These are phyloP conservation scores for Caradrina kadenii DNA, from an alignment of 2,888 invertebrate species.

Conservation along the genomic window DNA sequence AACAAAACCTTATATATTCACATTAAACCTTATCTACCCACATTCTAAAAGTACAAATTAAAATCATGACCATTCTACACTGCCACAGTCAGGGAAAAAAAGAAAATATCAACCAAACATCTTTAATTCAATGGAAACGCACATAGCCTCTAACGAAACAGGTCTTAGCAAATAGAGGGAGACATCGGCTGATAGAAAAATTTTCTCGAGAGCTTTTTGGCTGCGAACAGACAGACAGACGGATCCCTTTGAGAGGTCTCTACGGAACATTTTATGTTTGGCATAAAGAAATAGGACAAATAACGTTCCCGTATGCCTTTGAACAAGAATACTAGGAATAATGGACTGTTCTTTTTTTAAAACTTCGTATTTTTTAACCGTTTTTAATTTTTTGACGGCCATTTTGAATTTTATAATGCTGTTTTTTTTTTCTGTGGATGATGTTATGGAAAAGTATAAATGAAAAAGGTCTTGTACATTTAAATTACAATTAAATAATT, in stretches of 20 bases:
- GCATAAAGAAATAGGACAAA: conserved; percentile 64
- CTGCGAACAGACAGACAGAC: conserved; percentile 76
- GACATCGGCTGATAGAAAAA: conserved; percentile 88
- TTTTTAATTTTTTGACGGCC: background rate
- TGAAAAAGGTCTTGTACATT: too few species aligned
- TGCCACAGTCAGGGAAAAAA: too few species aligned
- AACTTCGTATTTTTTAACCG: conserved; percentile 11
- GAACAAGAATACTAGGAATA: conserved; percentile 31
- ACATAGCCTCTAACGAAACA: conserved; percentile 86
- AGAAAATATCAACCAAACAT: background rate
- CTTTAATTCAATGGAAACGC: conserved; percentile 74
- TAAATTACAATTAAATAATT: too few species aligned
- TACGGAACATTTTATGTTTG: conserved; percentile 66
- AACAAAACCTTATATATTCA: too few species aligned
- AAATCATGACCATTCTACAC: background rate
- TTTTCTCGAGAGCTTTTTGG: conserved; percentile 83
- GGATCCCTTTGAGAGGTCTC: conserved; percentile 74
- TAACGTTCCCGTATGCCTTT: conserved; percentile 36
- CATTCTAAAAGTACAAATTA: too few species aligned
- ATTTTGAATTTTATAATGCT: too few species aligned
- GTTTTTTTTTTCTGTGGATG: too few species aligned
- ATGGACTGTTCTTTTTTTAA: conserved; percentile 25
- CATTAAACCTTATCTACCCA: too few species aligned
- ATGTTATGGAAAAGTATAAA: too few species aligned
- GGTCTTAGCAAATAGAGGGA: conserved; percentile 89